Evolutionary conservation across 2,888 invertebrate species (phyloP).

Genomic region (Ischnus inquisitorius): DNA sequence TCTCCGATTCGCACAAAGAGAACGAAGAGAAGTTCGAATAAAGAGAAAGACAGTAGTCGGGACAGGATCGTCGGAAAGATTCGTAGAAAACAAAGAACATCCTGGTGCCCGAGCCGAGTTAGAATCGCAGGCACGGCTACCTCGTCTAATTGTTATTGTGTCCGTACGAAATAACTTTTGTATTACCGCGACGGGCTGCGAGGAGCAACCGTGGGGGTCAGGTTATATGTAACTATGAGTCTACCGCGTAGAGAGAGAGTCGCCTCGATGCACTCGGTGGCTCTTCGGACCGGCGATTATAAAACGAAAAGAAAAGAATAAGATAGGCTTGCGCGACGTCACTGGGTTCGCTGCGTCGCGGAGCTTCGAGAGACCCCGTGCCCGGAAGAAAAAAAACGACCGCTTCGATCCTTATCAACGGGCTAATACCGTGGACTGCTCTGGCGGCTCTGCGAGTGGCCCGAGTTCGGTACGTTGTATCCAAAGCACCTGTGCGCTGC

Average conservation of each 20-base stretch:
- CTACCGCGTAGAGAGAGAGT: slow-evolving; percentile 13
- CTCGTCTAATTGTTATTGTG: slow-evolving; percentile 77
- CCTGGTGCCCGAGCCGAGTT: slow-evolving; percentile 72
- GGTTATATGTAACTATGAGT: background rate
- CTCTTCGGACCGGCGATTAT: slow-evolving; percentile 76
- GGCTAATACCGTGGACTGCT: slow-evolving; percentile 55
- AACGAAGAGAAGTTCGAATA: slow-evolving; percentile 27
- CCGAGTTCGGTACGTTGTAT: background rate
- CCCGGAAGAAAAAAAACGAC: slow-evolving; percentile 37
- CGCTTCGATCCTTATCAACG: slow-evolving; percentile 62
- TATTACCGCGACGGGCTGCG: slow-evolving; percentile 34
- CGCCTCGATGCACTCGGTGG: slow-evolving; percentile 81
- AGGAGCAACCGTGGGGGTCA: slow-evolving; percentile 34
- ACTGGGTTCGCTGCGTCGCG: slow-evolving; percentile 7
- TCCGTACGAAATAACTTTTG: slow-evolving; percentile 59
- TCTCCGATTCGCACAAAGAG: slow-evolving; percentile 18
- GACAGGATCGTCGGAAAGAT: slow-evolving; percentile 43
- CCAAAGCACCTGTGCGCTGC: background rate
- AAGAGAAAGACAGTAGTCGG: slow-evolving; percentile 7
- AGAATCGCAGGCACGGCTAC: slow-evolving; percentile 74
- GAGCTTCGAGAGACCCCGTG: slow-evolving; percentile 9
- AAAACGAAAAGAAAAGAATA: slow-evolving; percentile 44
- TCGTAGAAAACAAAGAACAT: slow-evolving; percentile 78
- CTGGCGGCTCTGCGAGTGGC: slow-evolving; percentile 18
- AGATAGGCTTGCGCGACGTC: slow-evolving; percentile 28